Base-by-base conservation (phyloP, 2,797 vertebrate genomes). In the Urosaurus nigricauda region DNA sequence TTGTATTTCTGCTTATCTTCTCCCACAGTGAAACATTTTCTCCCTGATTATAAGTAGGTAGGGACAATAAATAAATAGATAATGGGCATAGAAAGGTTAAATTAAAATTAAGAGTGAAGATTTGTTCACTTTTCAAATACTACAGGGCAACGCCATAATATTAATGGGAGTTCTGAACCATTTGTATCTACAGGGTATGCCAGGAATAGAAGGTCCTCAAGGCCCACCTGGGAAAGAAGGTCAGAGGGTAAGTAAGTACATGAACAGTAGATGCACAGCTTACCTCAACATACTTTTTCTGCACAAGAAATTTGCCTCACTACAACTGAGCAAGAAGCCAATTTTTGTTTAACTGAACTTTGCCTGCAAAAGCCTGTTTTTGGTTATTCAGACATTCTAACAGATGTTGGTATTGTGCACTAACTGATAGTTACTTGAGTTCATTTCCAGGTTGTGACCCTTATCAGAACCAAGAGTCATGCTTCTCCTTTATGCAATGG, bases 181-280 rank as follows among this genome's bases (percentile, higher is more conserved):
- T 90, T 93, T 93, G 21, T 82, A 24, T 88, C 93, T 94, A n/a
- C 88, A 99, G 98, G 98, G 97, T 93, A 93, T 96, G 75, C 82
- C 96, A 82, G 98, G 98, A 68, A 88, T 96, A 79, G 96, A 97
- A 92, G 98, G 98, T 94, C 97, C 97, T 53, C 96, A 96, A 87
- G 98, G 98, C 90, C 93, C 96, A 90, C 96, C 97, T 93, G 98
- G 99, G 92, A 98, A 98, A 97, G 98, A 99, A 95, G 99, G 99
- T 95, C 98, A 98, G 95, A 98, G 98, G 98, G 99, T 99, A 97
- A 99, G 99, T 99, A 95, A 94, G 83, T 87, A 86, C 51, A 53
- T 71, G 89, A 96, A 91, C 94, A 96, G 65, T 92, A 95, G 90
- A 29, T 24, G 29, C 70, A 86, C 32, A 84, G 89, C 87, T 92